Evolutionary conservation across 2,113 vertebrate species (phyloP).

Genomic region (Halichoerus grypus): DNA sequence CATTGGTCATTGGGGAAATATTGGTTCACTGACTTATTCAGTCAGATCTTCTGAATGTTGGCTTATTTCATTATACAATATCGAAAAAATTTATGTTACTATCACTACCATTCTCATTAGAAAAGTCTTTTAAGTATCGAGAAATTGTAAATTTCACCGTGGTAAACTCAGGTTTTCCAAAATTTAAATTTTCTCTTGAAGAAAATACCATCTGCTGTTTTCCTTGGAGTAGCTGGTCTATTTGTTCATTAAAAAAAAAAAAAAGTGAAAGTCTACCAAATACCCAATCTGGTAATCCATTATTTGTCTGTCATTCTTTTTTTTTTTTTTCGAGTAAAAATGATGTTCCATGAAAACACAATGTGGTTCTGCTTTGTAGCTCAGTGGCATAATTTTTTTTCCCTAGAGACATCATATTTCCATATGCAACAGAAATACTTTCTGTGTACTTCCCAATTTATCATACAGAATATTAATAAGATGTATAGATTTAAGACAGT

Average conservation of each 20-base stretch:
- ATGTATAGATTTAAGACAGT: not conserved
- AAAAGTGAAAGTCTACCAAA: not conserved
- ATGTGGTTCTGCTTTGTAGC: not conserved
- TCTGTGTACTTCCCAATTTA: not conserved
- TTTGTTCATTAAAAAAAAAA: not conserved
- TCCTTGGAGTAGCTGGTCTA: not conserved
- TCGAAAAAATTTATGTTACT: not conserved
- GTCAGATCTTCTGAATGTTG: conserved; percentile 16
- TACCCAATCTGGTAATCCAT: not conserved
- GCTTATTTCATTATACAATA: not conserved
- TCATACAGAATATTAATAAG: not conserved
- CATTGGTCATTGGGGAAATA: conserved; percentile 24
- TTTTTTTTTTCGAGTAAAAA: conserved; percentile 37
- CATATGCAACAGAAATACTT: not conserved
- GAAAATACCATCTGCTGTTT: conserved; percentile 15
- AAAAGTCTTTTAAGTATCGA: not conserved
- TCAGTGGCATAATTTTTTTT: not conserved
- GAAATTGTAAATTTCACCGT: not conserved
- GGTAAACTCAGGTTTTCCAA: not conserved
- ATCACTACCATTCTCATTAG: not conserved
- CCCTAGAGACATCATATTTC: not conserved
- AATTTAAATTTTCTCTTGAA: conserved; percentile 25
- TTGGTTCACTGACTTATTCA: not conserved
- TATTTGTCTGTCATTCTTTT: not conserved
- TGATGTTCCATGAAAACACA: not conserved